These are phyloP conservation scores for Aptenodytes forsteri DNA, from an alignment of 2,113 vertebrate genomes.

Conservation along the genomic window DNA sequence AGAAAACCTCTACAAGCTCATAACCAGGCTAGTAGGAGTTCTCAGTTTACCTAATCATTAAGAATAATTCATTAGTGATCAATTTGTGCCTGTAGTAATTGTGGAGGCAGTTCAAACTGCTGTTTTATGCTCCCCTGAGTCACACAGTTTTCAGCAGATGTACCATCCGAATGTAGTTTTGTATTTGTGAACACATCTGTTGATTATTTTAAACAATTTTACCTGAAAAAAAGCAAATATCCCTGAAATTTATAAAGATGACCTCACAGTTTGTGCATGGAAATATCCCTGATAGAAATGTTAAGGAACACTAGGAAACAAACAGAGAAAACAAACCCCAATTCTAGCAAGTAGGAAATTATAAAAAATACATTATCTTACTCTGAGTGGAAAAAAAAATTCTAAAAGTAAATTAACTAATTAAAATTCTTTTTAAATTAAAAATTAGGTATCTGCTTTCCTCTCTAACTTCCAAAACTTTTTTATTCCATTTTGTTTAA, in stretches of 20 bases:
- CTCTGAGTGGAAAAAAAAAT: not conserved
- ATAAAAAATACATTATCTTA: not conserved
- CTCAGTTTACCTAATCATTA: not conserved
- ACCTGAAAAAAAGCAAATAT: not conserved
- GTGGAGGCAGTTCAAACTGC: not conserved
- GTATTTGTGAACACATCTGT: not conserved
- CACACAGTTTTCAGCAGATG: not conserved
- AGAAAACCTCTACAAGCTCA: not conserved
- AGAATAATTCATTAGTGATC: not conserved
- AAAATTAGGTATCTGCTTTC: not conserved
- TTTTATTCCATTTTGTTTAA: not conserved
- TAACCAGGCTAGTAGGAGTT: not conserved
- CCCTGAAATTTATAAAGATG: not conserved
- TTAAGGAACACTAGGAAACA: not conserved
- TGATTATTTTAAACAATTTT: not conserved
- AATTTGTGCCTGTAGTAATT: not conserved
- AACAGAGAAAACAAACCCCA: not conserved
- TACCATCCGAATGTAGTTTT: not conserved
- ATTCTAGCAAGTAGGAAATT: not conserved
- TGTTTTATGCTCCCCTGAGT: not conserved
- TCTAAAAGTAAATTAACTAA: not conserved
- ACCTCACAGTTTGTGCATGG: not conserved
- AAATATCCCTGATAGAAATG: not conserved
- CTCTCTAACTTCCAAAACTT: not conserved
- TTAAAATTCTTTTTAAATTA: not conserved